phyloP scores from a whole-genome alignment of 2,888 invertebrate species.

The Spicauda simplicius region DNA sequence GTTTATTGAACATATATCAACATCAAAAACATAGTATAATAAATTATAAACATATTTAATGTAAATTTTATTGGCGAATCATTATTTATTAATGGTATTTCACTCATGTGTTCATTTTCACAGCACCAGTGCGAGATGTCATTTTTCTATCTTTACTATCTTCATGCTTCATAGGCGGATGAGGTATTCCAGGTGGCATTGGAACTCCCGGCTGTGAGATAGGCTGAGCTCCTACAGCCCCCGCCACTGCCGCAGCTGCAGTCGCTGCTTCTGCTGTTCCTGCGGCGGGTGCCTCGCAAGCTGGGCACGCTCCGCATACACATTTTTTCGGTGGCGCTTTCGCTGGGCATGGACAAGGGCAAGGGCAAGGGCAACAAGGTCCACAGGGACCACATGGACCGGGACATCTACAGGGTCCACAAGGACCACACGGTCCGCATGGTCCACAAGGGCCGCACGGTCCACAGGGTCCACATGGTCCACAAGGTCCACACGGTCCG shows the following conservation, averaged over 20 bases:
- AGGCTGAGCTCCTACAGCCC: conserved; percentile 35
- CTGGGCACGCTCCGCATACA: conserved; percentile 54
- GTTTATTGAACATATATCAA: conserved; percentile 17
- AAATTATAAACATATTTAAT: conserved; percentile 1
- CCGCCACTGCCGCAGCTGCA: conserved; percentile 13
- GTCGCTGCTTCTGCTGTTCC: conserved; percentile 29
- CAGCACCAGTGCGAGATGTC: conserved; percentile 44
- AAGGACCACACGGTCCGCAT: conserved; percentile 52
- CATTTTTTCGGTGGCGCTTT: conserved; percentile 46
- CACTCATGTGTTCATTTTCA: conserved; percentile 47
- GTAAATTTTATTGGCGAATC: neutral
- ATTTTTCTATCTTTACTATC: conserved; percentile 49
- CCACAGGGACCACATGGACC: conserved; percentile 46
- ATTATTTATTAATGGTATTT: neutral
- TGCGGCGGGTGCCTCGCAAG: conserved; percentile 41
- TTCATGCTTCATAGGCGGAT: conserved; percentile 35
- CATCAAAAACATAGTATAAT: conserved; percentile 1
- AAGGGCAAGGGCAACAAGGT: conserved; percentile 48
- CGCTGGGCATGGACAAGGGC: conserved; percentile 47
- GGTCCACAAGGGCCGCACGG: conserved; percentile 51
- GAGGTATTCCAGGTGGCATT: conserved; percentile 29
- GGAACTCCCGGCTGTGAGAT: conserved; percentile 35
- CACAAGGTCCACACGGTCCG: conserved; percentile 51
- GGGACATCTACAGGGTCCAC: conserved; percentile 42
- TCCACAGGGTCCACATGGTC: conserved; percentile 49